Percentiles rank a stretch among this genome's conserved stretches.
Evolutionary conservation across 2,797 vertebrate species (phyloP).

Genomic region (Hafferia zeledoni): DNA sequence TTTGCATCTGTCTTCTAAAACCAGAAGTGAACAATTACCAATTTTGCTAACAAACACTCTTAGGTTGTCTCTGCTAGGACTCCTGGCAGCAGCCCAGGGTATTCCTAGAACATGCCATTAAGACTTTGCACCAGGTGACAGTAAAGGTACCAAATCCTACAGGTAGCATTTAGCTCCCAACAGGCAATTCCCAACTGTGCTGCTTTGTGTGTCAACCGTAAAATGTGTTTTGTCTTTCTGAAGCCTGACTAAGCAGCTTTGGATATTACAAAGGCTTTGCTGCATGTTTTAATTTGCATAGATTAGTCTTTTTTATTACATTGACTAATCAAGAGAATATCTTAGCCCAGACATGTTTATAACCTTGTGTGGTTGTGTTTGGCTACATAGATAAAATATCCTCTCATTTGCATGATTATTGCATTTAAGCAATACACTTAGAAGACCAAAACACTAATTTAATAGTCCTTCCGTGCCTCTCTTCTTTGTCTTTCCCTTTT

Average conservation of each 20-base stretch:
- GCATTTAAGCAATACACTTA: background rate
- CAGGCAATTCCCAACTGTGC: background rate
- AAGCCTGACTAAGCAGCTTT: conserved; percentile 63
- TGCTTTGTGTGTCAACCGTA: conserved; percentile 11
- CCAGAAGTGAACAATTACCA: background rate
- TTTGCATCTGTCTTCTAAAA: background rate
- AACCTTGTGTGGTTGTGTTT: conserved; percentile 30
- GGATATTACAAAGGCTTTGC: conserved; percentile 44
- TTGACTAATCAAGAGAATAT: conserved; percentile 50
- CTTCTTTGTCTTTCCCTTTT: background rate
- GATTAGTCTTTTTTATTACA: conserved; percentile 49
- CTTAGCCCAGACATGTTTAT: conserved; percentile 30
- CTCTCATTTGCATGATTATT: conserved; percentile 23
- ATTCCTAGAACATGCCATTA: background rate
- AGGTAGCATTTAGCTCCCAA: conserved; percentile 28
- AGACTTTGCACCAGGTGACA: background rate
- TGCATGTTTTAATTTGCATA: conserved; percentile 65
- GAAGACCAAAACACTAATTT: conserved; percentile 2
- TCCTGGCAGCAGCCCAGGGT: background rate
- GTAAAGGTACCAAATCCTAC: background rate
- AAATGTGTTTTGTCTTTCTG: conserved; percentile 43
- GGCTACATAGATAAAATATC: conserved; percentile 31
- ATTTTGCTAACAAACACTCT: background rate
- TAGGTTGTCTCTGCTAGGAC: background rate
- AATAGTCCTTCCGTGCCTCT: background rate